Conservation (phyloP, 2,888 invertebrate genomes). For the Dysmachus trigonus region DNA sequence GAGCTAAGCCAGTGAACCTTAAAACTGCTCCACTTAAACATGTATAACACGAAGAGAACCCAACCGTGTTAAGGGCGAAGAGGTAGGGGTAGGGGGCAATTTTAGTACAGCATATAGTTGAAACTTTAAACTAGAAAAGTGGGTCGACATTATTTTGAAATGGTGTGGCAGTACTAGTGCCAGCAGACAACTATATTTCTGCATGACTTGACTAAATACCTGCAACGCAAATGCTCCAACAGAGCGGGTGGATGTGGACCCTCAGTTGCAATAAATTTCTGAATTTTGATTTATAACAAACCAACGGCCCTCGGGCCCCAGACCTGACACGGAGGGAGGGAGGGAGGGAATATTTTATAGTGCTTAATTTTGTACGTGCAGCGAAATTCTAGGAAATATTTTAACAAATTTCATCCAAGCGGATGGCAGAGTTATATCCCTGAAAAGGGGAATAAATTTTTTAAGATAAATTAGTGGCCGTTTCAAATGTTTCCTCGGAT, state of each 20-base stretch:
- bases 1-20: constrained; percentile 11
- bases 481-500: background rate
- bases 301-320: background rate
- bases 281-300: constrained; percentile 20
- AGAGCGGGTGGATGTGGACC: background rate
- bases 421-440: background rate
- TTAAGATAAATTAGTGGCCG: background rate
- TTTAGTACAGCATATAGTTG: background rate
- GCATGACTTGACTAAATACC: constrained; percentile 45
- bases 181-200: constrained; percentile 33
- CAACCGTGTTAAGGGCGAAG: background rate
- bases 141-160: background rate
- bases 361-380: background rate
- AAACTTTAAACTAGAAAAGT: background rate
- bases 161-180: background rate
- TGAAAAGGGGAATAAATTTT: background rate
- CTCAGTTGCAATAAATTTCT: constrained; percentile 26
- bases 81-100: background rate
- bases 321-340: background rate
- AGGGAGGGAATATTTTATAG: constrained; percentile 6
- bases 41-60: background rate
- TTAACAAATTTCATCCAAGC: background rate
- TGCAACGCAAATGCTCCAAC: background rate
- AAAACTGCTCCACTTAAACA: constrained; percentile 1
- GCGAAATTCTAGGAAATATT: background rate